These are phyloP conservation scores for Cyclophora albipunctata DNA, from an alignment of 2,888 invertebrate genomes.

Conservation along the genomic window DNA sequence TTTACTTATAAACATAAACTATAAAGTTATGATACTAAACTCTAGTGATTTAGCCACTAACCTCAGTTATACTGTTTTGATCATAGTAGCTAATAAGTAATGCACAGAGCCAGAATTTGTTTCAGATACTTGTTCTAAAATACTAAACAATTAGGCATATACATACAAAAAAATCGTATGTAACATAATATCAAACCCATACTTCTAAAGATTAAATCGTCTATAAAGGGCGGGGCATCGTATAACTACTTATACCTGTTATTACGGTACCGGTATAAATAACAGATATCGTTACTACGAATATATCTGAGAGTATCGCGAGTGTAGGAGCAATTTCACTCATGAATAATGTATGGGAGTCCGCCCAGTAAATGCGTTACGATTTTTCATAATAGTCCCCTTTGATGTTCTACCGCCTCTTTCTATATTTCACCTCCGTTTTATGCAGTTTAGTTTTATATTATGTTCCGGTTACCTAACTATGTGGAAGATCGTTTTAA, in stretches of 20 bases:
- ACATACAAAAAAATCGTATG: too few species aligned
- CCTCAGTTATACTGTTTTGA: too few species aligned
- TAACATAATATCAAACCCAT: too few species aligned
- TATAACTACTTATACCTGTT: conserved; percentile 8
- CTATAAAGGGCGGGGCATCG: too few species aligned
- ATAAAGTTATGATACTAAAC: too few species aligned
- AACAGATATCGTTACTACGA: conserved; percentile 32
- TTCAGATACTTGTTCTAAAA: too few species aligned
- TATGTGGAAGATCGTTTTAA: background rate
- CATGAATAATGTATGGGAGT: conserved; percentile 66
- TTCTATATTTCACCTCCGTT: conserved; percentile 40
- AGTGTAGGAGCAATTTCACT: conserved; percentile 51
- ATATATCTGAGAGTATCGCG: conserved; percentile 22
- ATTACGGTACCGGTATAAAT: conserved; percentile 55
- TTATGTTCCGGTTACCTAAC: conserved; percentile 15
- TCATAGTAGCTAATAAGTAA: too few species aligned
- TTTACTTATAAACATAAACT: too few species aligned
- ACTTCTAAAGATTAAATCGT: too few species aligned
- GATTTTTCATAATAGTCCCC: conserved; percentile 72
- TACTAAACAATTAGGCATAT: too few species aligned
- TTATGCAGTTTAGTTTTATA: conserved; percentile 56
- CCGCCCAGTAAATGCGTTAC: conserved; percentile 70
- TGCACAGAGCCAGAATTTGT: too few species aligned
- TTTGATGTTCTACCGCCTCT: conserved; percentile 48
- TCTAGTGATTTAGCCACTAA: too few species aligned